Conservation (phyloP, 2,888 invertebrate genomes). For the Catocala nupta region DNA sequence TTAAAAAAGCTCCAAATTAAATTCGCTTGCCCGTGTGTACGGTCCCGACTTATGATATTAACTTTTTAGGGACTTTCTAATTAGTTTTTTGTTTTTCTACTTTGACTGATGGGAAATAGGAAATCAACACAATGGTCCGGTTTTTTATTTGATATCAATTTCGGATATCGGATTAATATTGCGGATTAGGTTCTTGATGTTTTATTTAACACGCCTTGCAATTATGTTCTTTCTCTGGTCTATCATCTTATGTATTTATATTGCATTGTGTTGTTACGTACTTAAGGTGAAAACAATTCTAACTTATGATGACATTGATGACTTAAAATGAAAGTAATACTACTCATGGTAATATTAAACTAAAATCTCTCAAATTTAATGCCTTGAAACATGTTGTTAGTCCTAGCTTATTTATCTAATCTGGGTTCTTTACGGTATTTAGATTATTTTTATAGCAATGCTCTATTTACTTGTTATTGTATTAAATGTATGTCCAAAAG, state of each 20-base stretch:
- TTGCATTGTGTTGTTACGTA: neutral
- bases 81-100: slow-evolving; percentile 78
- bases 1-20: slow-evolving; percentile 87
- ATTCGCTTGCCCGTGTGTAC: slow-evolving; percentile 86
- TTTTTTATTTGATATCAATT: slow-evolving; percentile 32
- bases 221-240: neutral
- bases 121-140: slow-evolving; percentile 40
- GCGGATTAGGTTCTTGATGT: slow-evolving; percentile 23
- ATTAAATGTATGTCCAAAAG: no score
- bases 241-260: no score
- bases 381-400: no score
- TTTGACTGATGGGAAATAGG: slow-evolving; percentile 67
- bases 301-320: neutral
- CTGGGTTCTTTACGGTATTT: no score
- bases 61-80: slow-evolving; percentile 86
- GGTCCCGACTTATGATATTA: slow-evolving; percentile 83
- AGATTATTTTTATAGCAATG: no score
- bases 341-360: no score
- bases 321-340: no score
- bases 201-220: slow-evolving; percentile 12
- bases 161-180: slow-evolving; percentile 24
- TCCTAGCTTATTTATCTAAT: no score
- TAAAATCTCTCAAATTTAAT: no score
- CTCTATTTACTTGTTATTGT: no score
- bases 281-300: neutral